Conservation (phyloP, 2,113 vertebrate genomes). For the Calidris pugnax region DNA sequence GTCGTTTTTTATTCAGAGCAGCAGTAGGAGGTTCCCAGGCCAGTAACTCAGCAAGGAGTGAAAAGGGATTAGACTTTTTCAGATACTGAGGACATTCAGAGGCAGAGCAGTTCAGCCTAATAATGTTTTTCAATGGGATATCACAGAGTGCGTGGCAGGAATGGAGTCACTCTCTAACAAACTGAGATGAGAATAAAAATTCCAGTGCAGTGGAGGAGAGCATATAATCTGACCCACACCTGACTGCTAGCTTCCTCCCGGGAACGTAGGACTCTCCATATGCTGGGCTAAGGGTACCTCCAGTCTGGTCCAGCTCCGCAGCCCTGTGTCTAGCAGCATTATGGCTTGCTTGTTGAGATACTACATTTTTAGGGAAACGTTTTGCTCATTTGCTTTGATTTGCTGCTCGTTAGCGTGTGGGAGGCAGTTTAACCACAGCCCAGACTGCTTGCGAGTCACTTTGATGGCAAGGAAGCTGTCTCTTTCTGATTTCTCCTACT, state of each 20-base stretch:
- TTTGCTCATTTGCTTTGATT: neutral
- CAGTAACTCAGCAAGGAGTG: neutral
- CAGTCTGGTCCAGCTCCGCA: neutral
- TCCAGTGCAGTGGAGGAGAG: neutral
- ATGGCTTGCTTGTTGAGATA: neutral
- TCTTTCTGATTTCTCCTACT: neutral
- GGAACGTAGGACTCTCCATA: neutral
- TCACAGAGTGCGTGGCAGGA: neutral
- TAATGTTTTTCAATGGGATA: neutral
- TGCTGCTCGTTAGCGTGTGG: neutral
- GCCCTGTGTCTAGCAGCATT: neutral
- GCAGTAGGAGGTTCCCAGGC: neutral
- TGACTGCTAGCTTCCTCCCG: neutral
- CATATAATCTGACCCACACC: neutral
- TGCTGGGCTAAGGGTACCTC: neutral
- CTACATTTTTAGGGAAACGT: neutral
- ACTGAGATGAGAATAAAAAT: neutral
- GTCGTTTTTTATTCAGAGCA: neutral
- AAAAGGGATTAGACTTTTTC: neutral
- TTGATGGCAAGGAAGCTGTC: neutral
- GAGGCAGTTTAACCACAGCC: conserved; percentile 29
- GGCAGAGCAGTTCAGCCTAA: neutral
- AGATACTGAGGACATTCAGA: neutral
- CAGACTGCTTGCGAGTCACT: neutral
- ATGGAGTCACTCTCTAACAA: neutral